Base-by-base conservation (phyloP, 2,113 vertebrate species). In the Corvus cornix region DNA sequence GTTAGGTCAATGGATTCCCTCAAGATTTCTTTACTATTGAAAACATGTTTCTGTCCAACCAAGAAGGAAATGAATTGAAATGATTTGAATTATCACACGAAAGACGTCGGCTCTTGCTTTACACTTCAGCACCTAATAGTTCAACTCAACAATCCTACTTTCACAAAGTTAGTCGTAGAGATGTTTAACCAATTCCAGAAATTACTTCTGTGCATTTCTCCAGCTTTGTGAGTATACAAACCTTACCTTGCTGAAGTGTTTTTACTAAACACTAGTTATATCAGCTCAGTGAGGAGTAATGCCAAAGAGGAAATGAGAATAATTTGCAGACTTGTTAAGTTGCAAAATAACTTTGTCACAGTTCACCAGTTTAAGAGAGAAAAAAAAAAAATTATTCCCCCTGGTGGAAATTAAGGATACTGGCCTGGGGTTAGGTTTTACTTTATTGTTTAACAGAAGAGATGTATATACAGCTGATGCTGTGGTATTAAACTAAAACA, bases 61-160 rank as follows among this genome's bases (percentile, higher is more conserved):
- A 97, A 97, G 95, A 96, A 97, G 96, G 96, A 98, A 98, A 97
- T 96, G 93, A 97, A 98, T 97, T 95, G 95, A 98, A 97, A 97
- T 95, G 11, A 98, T 98, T 98, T 98, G 97, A 98, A 97, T 98
- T 98, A 98, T 97, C 97, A 92, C 96, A 94, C 33, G 20, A 97
- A 97, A 96, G 73, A 89, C 19, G 6, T 64, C 30, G 1, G 27
- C 84, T 94, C 87, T 95, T 69, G 79, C 92, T 92, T 56, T 89
- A 89, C 83, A 95, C 94, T 94, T 97, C 95, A 92, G 37, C 92
- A 95, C 86, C 86, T 97, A 89, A 95, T 93, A 92, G 96, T 76
- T 95, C 86, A 92, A 92, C 94, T 97, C 55, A 37, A 95, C 92
- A 64, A 59, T 90, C 86, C 77, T 89, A 91, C 95, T 96, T 95